Base-by-base conservation (phyloP, 2,113 vertebrate genomes). In the Psammodynastes pulverulentus region DNA sequence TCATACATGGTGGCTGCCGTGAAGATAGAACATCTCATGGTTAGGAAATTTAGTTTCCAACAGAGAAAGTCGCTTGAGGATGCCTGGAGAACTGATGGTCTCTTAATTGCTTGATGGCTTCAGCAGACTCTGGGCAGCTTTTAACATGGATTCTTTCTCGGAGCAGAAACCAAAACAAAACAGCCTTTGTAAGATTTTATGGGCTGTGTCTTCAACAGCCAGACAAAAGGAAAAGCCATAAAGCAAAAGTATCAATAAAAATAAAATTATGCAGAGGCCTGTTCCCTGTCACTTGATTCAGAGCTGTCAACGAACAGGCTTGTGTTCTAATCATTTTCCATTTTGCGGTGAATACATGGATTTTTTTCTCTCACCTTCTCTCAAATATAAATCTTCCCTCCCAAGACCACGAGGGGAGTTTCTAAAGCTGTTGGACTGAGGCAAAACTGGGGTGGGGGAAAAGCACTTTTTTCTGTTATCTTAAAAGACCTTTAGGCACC, bases 401-500 rank as follows among this genome's bases (percentile, higher is more conserved):
- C 7, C 4, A 1, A 52, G 24, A 90, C 67, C 5, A 53, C 9
- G 51, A n/a, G n/a, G n/a, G 53, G 34, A 45, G 34, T 2, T 15
- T 21, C 23, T 90, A 49, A 53, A 19, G 4, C 10, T 19, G 26
- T 39, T 29, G 72, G 34, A 84, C 26, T 54, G 89, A 53, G 34
- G 8, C 24, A 3, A 84, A 51, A 13, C 26, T 24, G 52, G 29
- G 17, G 4, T 3, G 49, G 49, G 10, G 10, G 10, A 26, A 54
- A 84, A 53, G 21, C 23, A 54, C 34, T 26, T 53, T 84, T 84
- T 17, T 58, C 15, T 43, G 49, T 54, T 54, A 84, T 84, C 72
- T 90, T 84, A 52, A 52, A 84, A 90, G 89, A 23, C 89, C 48
- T 49, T 84, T 52, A 43, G 89, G 89, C 72, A 54, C 89, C 72